Evolutionary conservation across 2,113 vertebrate genomes (phyloP), one percentile per base, ranked within the genome.

Genomic region (Camelus dromedarius): DNA sequence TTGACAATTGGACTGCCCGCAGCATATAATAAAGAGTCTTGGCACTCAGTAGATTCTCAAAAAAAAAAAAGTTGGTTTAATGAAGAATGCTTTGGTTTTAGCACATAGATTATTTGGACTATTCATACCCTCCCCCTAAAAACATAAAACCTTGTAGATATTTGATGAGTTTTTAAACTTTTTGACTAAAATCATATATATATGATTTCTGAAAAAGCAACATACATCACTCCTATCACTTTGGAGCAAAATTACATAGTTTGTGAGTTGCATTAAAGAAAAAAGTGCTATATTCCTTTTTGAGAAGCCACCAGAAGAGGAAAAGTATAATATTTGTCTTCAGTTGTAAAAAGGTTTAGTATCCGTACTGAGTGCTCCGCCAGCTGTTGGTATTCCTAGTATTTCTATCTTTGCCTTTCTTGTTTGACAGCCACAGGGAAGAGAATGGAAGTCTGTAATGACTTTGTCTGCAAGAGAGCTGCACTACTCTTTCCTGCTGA

Each of bases 311-410:
- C 93, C 98, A 99, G 95, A 99, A 99, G 79, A 99, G 99, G 98
- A 99, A 99, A 99, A 98, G 98, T 26, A 99, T 99, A 22, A 99
- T 99, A 22, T 99, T 99, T 98, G 99, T 99, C 89, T 98, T 99
- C 83, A 99, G 99, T 98, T 99, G 99, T 98, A 99, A 99, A 98
- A 99, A 99, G 98, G 99, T 99, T 58, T 99, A 99, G 96, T 99
- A 99, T 96, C 96, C 99, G 1, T 99, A 99, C 97, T 98, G 99
- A 22, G 97, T 98, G 32, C 99, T 99, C 97, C 99, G 99, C 83
- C 99, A 99, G 14, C 99, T 99, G 16, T 56, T 79, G 52, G 52
- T 38, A 98, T 99, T 14, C 99, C 99, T 1, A 99, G 99, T 42
- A 97, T 99, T 90, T 99, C 99, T 4, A 76, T 99, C 5, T 97